Conservation (phyloP, 2,888 invertebrate species). For the Aphidoletes aphidimyza region DNA sequence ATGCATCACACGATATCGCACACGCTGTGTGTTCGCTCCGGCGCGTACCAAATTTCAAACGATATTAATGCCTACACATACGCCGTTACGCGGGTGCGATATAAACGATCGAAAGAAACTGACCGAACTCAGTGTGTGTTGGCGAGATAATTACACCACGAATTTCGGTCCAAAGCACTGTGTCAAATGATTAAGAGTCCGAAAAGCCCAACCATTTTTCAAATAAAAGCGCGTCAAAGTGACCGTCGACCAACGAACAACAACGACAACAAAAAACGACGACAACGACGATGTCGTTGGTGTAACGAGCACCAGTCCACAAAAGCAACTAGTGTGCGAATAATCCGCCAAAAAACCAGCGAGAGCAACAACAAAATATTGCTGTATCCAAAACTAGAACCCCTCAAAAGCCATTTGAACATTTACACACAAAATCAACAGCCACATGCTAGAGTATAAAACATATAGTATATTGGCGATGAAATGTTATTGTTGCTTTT, state of each 20-base stretch:
- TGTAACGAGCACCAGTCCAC: conserved; percentile 9
- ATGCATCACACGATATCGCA: no score
- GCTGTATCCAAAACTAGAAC: not conserved
- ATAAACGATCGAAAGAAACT: not conserved
- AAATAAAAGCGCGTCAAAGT: no score
- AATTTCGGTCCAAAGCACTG: no score
- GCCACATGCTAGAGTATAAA: not conserved
- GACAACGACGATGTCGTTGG: no score
- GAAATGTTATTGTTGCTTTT: not conserved
- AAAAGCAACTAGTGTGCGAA: conserved; percentile 18
- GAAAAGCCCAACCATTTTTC: not conserved
- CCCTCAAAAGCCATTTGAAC: conserved; percentile 17
- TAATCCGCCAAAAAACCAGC: not conserved
- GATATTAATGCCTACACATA: not conserved
- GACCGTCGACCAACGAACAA: not conserved
- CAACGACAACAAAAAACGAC: not conserved
- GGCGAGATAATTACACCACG: not conserved
- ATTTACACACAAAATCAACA: conserved; percentile 28
- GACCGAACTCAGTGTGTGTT: conserved; percentile 8
- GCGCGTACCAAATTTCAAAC: not conserved
- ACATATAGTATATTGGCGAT: no score
- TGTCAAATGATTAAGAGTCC: not conserved
- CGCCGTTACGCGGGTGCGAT: no score
- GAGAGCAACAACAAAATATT: no score
- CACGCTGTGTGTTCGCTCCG: no score